Evolutionary conservation across 92 coral and sea anemone species (phyloP), one percentile per base, ranked within the genome.

Genomic region (Montipora capitata): DNA sequence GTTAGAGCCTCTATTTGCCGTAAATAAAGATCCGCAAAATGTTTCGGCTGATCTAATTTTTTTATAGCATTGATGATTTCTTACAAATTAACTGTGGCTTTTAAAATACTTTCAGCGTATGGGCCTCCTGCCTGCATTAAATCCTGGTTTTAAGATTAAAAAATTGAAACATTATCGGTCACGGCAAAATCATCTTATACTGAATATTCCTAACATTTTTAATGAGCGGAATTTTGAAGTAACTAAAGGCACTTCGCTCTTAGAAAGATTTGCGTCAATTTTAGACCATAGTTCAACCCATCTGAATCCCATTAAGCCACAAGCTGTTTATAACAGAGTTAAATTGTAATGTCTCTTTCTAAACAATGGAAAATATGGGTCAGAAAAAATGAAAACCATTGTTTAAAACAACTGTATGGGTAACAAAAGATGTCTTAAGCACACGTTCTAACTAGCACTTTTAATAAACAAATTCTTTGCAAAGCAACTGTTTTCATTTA

Each of bases 251-350:
- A 4, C 27, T 35, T 66, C 71, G 71, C 68, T 27, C 27, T 14
- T 15, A 9, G 51, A 40, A 40, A 61, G 14, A 2, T 48, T 8
- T 61, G 14, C 48, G 17, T 11, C 15, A 17, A 16, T 20, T 27
- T 68, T 52, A 15, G 70, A 51, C 51, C 40, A 66, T 13, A 68
- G 17, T 49, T 49, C 17, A 52, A 38, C 20, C 51, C 64, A 27
- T 35, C 20, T 68, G 66, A 67, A 81, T 81, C 77, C 39, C 39
- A 69, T 68, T 72, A 68, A 76, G 38, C 11, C 40, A 81, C 85
- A 68, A 69, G 68, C 85, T 81, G 85, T 81, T 81, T 81, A 68
- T 81, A 69, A 69, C 68, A 11, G 67, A 52, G 77, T 69, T 81
- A 68, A 68, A 68, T 69, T 81, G 85, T 51, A 81, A 68, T 40